Evolutionary conservation across 2,888 invertebrate species (phyloP).

Genomic region (Drosophila lutescens): DNA sequence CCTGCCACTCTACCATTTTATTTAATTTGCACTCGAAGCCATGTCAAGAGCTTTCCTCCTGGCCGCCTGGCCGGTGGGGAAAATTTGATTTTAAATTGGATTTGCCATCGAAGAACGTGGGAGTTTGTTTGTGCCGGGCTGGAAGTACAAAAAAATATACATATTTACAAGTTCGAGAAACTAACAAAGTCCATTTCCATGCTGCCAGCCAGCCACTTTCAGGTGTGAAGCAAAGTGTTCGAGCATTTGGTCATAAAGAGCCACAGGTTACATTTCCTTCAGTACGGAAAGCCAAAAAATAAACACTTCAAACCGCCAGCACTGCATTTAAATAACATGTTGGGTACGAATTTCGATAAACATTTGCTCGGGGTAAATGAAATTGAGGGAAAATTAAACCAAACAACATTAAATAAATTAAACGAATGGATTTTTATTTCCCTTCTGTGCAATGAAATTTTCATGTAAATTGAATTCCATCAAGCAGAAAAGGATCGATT

Average conservation of each 20-base stretch:
- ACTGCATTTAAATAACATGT: conserved; percentile 44
- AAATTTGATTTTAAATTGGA: conserved; percentile 78
- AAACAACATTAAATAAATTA: conserved; percentile 46
- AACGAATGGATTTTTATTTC: conserved; percentile 21
- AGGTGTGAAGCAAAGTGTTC: conserved; percentile 42
- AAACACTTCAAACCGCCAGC: conserved; percentile 38
- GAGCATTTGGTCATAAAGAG: conserved; percentile 60
- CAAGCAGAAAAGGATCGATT: neutral
- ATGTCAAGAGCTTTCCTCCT: conserved; percentile 40
- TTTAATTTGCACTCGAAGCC: conserved; percentile 74
- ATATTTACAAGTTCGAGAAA: conserved; percentile 29
- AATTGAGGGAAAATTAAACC: conserved; percentile 45
- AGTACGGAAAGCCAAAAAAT: conserved; percentile 14
- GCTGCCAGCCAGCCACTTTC: conserved; percentile 13
- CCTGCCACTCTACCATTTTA: conserved; percentile 66
- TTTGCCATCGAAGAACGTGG: conserved; percentile 61
- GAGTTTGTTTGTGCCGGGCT: conserved; percentile 55
- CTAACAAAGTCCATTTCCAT: conserved; percentile 65
- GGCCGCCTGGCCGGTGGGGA: conserved; percentile 24
- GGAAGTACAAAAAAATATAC: neutral
- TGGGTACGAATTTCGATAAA: conserved; percentile 57
- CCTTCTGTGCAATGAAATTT: conserved; percentile 9
- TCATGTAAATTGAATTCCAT: conserved; percentile 3
- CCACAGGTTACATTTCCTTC: conserved; percentile 59
- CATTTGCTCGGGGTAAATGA: conserved; percentile 61